These are phyloP conservation scores for Lutjanus argentimaculatus DNA, from an alignment of 2,797 vertebrate species.

Conservation along the genomic window DNA sequence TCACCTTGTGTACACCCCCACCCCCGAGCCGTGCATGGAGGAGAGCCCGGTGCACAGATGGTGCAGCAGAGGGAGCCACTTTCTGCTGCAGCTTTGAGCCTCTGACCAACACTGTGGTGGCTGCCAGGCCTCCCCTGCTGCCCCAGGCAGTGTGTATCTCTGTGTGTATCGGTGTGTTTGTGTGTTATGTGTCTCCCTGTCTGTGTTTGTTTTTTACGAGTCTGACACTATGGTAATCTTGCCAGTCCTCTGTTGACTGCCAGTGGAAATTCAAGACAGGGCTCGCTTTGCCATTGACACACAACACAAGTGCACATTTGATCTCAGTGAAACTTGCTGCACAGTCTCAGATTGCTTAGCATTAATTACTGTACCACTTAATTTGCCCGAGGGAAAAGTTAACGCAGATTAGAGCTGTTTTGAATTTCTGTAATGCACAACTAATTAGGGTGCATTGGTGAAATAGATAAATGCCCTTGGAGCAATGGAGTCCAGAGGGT, in stretches of 20 bases:
- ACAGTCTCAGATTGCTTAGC: slow-evolving; percentile 35
- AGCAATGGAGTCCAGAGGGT: neutral
- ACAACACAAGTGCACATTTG: slow-evolving; percentile 42
- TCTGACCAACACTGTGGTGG: slow-evolving; percentile 61
- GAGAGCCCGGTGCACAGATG: slow-evolving; percentile 76
- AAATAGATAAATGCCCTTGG: neutral
- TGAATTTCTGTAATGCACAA: slow-evolving; percentile 14
- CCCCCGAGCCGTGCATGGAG: slow-evolving; percentile 50
- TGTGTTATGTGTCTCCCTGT: slow-evolving; percentile 59
- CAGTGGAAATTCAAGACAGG: slow-evolving; percentile 67
- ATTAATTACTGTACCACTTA: slow-evolving; percentile 34
- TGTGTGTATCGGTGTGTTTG: slow-evolving; percentile 29
- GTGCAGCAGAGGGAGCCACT: slow-evolving; percentile 87
- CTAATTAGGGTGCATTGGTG: slow-evolving; percentile 12
- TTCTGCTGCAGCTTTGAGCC: slow-evolving; percentile 70
- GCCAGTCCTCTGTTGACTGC: slow-evolving; percentile 69
- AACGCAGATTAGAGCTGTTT: slow-evolving; percentile 12
- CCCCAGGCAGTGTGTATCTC: slow-evolving; percentile 62
- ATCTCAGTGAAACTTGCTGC: slow-evolving; percentile 47
- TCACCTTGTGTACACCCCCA: slow-evolving; percentile 60
- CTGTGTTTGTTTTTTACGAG: slow-evolving; percentile 65
- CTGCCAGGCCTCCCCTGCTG: slow-evolving; percentile 72
- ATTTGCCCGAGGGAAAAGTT: slow-evolving; percentile 27
- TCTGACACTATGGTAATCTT: slow-evolving; percentile 67
- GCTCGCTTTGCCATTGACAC: slow-evolving; percentile 49